A percentile compares a stretch with the other conserved stretches of the same genome.
Conservation (phyloP, 1,140 invertebrate species). For the Cydia pomonella region DNA sequence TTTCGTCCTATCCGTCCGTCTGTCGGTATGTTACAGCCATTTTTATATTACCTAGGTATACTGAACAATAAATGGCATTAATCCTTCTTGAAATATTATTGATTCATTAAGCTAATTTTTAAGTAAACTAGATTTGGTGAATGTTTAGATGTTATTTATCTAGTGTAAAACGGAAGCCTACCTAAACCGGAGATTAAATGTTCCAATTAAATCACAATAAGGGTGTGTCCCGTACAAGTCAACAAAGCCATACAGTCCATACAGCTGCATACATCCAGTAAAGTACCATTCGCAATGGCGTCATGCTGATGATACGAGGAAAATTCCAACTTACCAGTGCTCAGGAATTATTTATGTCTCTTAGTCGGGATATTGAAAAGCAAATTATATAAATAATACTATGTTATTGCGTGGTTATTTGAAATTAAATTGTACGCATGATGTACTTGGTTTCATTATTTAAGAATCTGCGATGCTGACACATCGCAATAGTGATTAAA, state of each 20-base stretch:
- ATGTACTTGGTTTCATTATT: too few species aligned
- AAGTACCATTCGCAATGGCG: conserved; percentile 2
- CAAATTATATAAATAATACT: not conserved
- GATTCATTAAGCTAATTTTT: too few species aligned
- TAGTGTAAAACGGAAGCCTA: not conserved
- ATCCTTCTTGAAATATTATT: too few species aligned
- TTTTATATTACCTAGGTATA: too few species aligned
- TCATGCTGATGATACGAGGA: conserved; percentile 14
- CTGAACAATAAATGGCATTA: too few species aligned
- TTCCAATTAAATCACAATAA: conserved; percentile 1
- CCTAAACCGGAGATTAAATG: not conserved
- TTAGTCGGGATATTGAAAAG: not conserved
- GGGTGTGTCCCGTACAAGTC: not conserved
- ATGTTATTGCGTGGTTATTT: too few species aligned
- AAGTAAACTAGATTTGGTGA: not conserved
- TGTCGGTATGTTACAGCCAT: too few species aligned
- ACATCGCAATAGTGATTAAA: too few species aligned
- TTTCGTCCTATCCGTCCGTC: too few species aligned
- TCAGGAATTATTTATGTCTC: conserved; percentile 23
- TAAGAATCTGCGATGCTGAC: too few species aligned
- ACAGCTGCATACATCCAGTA: not conserved
- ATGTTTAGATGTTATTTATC: too few species aligned
- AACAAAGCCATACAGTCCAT: conserved; percentile 5
- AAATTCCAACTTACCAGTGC: conserved; percentile 2
- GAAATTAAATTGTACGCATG: too few species aligned